Base-by-base conservation (phyloP, 2,888 invertebrate genomes). In the Lepidocyrtoides sp. region DNA sequence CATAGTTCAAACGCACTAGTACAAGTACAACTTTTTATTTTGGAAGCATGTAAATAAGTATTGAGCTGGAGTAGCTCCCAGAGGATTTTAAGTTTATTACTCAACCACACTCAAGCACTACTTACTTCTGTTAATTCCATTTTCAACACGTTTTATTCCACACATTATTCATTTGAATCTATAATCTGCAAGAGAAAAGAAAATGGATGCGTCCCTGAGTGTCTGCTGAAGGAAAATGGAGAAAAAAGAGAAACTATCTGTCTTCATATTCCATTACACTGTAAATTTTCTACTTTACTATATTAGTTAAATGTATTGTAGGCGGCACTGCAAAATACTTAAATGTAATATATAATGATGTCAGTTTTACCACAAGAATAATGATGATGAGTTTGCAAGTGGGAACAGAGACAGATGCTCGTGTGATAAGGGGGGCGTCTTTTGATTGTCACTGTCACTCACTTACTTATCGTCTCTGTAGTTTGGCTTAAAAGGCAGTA, bases 331-430 rank as follows among this genome's bases (percentile, higher is more conserved):
- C 32, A 66, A 69, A 69, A 20, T 69, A 41, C 69, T 69, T 41
- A 41, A 41, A 69, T 69, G 69, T n/a, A 41, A 41, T 36, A 36
- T 36, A 41, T 69, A 69, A 69, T 69, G 69, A 69, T 69, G 69
- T 69, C 69, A 20, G 69, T 41, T 69, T 41, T 69, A 69, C 69
- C 69, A 14, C 69, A 69, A 17, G 51, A 54, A 66, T 69, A 88
- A 81, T 81, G 81, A 88, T 82, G 89, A 89, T 81, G 89, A 89
- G 82, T 89, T 72, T 51, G 89, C 89, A 89, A 89, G 89, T 89
- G 89, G 83, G 89, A 89, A 89, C 81, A 63, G 83, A 72, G 82
- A 83, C 83, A 89, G 89, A 89, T 89, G 72, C 83, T 89, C 26
- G 60, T 60, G 69, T 51, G 75, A 89, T 89, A 89, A 83, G 63